These are phyloP conservation scores for Dipodomys ordii DNA, from an alignment of 2,113 vertebrate species.

Conservation along the genomic window DNA sequence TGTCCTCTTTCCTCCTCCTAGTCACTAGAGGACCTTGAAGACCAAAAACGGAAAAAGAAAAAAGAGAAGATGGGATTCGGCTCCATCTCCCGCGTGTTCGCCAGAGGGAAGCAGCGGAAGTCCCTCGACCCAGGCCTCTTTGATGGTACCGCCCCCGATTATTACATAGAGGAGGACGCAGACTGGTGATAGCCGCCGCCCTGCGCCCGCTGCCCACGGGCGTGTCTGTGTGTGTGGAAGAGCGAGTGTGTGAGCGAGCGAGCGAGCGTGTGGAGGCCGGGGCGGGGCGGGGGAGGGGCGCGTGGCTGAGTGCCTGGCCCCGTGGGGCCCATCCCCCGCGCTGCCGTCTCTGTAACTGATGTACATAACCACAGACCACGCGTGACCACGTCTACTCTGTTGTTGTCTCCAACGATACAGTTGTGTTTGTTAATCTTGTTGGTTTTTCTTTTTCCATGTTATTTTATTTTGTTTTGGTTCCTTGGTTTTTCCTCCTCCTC, in stretches of 20 bases:
- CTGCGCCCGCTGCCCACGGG: slow-evolving; percentile 53
- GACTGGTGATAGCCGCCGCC: slow-evolving; percentile 94
- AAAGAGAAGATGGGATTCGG: slow-evolving; percentile 95
- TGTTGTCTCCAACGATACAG: slow-evolving; percentile 88
- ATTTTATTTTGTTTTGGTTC: slow-evolving; percentile 81
- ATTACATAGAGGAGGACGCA: slow-evolving; percentile 99
- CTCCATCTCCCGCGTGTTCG: slow-evolving; percentile 98
- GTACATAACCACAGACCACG: slow-evolving; percentile 89
- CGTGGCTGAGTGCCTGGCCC: slow-evolving; percentile 9
- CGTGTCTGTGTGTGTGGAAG: slow-evolving; percentile 68
- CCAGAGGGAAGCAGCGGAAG: slow-evolving; percentile 97
- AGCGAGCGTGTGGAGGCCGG: not conserved
- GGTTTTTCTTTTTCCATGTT: slow-evolving; percentile 73
- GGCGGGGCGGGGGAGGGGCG: slow-evolving; percentile 42
- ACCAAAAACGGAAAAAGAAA: slow-evolving; percentile 97
- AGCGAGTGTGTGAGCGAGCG: not conserved
- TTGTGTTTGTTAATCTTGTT: slow-evolving; percentile 88
- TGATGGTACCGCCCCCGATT: slow-evolving; percentile 97
- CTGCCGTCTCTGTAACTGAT: slow-evolving; percentile 86
- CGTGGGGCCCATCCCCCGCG: slow-evolving; percentile 46
- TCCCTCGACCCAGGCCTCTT: slow-evolving; percentile 97
- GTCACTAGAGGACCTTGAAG: slow-evolving; percentile 99
- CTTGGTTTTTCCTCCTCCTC: not conserved
- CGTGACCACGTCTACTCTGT: slow-evolving; percentile 89
- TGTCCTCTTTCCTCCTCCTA: slow-evolving; percentile 70